Evolutionary conservation across 2,888 invertebrate genomes (phyloP).

Genomic region (Bruchidius siliquastri): DNA sequence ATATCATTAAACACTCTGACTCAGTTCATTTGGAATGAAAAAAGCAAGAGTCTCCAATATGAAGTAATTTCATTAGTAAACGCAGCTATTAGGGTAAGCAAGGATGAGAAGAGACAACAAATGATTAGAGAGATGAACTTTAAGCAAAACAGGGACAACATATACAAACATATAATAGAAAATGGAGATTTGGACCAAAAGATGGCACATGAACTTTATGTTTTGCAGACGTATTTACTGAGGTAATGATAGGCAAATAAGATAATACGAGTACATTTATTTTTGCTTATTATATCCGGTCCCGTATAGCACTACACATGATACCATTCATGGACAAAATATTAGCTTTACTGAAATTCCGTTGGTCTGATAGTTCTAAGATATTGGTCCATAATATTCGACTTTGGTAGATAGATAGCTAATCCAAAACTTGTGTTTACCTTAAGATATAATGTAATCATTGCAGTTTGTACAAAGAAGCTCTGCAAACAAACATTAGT

Average conservation of each 20-base stretch:
- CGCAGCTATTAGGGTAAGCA: constrained; percentile 36
- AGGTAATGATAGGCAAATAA: constrained; percentile 36
- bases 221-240: constrained; percentile 40
- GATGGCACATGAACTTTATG: constrained; percentile 41
- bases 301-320: too few relatives aligned
- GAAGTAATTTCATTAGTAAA: constrained; percentile 39
- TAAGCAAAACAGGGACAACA: constrained; percentile 27
- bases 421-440: too few relatives aligned
- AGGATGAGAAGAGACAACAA: constrained; percentile 33
- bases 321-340: too few relatives aligned
- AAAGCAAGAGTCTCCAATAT: constrained; percentile 33
- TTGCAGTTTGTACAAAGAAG: constrained; percentile 31
- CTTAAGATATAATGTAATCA: too few relatives aligned
- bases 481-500: constrained; percentile 26
- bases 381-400: too few relatives aligned
- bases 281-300: too few relatives aligned
- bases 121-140: constrained; percentile 38
- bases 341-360: too few relatives aligned
- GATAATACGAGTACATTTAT: too few relatives aligned
- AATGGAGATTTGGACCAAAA: constrained; percentile 25
- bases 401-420: too few relatives aligned
- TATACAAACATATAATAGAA: constrained; percentile 29
- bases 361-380: too few relatives aligned
- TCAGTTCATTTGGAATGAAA: constrained; percentile 30
- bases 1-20: constrained; percentile 31